Conservation (phyloP, 1,140 invertebrate genomes). For the Drosophila fuyamai region DNA sequence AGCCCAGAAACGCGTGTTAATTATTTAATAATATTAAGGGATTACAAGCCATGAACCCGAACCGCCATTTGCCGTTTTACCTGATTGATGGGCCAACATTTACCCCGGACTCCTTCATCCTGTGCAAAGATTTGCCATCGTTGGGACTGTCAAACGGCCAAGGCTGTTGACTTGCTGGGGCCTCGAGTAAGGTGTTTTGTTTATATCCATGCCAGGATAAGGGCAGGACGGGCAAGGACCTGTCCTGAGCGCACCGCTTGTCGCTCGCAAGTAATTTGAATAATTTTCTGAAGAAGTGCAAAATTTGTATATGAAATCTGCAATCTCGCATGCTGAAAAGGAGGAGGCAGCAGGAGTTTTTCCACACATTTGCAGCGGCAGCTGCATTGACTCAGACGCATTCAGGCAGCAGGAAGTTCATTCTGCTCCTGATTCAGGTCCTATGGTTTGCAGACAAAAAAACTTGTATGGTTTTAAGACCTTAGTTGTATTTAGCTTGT, state of each 20-base stretch:
- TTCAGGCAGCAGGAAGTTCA: conserved; percentile 45
- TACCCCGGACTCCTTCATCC: neutral
- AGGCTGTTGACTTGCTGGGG: conserved; percentile 56
- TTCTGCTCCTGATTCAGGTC: conserved; percentile 45
- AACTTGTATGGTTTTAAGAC: neutral
- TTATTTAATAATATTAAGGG: conserved; percentile 80
- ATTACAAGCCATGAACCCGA: conserved; percentile 62
- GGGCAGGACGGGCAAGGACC: conserved; percentile 17
- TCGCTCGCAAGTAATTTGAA: conserved; percentile 73
- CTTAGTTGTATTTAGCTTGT: too few relatives aligned
- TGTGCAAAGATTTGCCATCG: conserved; percentile 47
- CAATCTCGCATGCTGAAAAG: conserved; percentile 56
- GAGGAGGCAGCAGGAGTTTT: conserved; percentile 41
- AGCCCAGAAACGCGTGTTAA: conserved; percentile 73
- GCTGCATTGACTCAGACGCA: conserved; percentile 62
- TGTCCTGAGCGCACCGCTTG: conserved; percentile 21
- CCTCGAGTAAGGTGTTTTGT: conserved; percentile 50
- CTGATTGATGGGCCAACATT: conserved; percentile 49
- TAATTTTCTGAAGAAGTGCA: conserved; percentile 77
- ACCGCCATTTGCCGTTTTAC: conserved; percentile 24
- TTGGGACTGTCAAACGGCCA: conserved; percentile 62
- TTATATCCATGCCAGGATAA: conserved; percentile 26
- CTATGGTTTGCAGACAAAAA: conserved; percentile 16
- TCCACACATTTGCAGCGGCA: conserved; percentile 51
- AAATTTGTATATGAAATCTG: conserved; percentile 81